Percentiles rank a stretch among this genome's conserved stretches.
Conservation (phyloP, 2,888 invertebrate species). For the Ptychoptera albimana region DNA sequence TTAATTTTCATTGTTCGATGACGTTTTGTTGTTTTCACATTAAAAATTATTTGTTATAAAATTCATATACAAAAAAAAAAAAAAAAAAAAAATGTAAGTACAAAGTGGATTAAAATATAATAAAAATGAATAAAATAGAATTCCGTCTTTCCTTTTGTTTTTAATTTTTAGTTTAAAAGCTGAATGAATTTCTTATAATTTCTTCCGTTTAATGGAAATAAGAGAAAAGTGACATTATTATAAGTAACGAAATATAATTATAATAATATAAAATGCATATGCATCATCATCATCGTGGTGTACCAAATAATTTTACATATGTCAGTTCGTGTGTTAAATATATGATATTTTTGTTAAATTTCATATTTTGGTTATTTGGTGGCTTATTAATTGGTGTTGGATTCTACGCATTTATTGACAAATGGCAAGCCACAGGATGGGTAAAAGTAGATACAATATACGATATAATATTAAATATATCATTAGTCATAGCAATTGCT, state of each 20-base stretch:
- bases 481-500: constrained; percentile 75
- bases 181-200: too few relatives aligned
- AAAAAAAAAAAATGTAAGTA: too few relatives aligned
- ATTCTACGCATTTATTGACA: constrained; percentile 81
- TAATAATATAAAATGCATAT: constrained; percentile 10
- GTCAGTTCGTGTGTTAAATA: constrained; percentile 28
- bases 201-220: too few relatives aligned
- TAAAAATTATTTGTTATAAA: too few relatives aligned
- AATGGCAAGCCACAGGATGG: constrained; percentile 77
- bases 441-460: constrained; percentile 72
- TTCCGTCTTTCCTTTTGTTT: too few relatives aligned
- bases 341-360: constrained; percentile 30
- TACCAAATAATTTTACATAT: constrained; percentile 23
- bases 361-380: constrained; percentile 62
- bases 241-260: neutral
- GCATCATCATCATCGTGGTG: constrained; percentile 16
- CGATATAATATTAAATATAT: constrained; percentile 79
- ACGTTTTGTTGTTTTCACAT: too few relatives aligned
- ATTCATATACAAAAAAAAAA: too few relatives aligned
- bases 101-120: too few relatives aligned
- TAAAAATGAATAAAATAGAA: too few relatives aligned
- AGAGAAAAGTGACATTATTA: too few relatives aligned
- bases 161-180: too few relatives aligned
- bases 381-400: constrained; percentile 76
- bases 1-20: too few relatives aligned